phyloP scores from a whole-genome alignment of 2,888 invertebrate genomes.

The Augochlorella aurata region DNA sequence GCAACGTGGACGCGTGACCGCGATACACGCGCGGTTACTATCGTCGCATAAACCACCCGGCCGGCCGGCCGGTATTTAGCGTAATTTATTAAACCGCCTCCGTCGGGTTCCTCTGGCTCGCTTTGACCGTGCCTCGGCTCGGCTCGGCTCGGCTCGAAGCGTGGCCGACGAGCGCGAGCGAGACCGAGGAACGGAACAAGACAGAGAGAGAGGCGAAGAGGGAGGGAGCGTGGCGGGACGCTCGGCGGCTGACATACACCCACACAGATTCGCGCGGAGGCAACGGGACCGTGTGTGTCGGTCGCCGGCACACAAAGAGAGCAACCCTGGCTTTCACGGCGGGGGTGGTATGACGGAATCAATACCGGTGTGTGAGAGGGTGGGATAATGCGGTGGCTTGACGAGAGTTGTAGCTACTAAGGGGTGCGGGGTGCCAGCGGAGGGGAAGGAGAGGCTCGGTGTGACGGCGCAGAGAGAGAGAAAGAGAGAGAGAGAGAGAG shows the following conservation, averaged over 20 bases:
- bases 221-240: too few relatives aligned
- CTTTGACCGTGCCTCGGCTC: slow-evolving; percentile 49
- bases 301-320: slow-evolving; percentile 60
- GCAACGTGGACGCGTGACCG: slow-evolving; percentile 23
- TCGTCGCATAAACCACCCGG: slow-evolving; percentile 38
- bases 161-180: background rate
- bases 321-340: slow-evolving; percentile 65
- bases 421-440: slow-evolving; percentile 44
- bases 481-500: slow-evolving; percentile 21
- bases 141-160: background rate
- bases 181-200: background rate
- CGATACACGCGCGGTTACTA: slow-evolving; percentile 31
- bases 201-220: too few relatives aligned
- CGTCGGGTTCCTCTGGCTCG: slow-evolving; percentile 48
- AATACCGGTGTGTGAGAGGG: slow-evolving; percentile 78
- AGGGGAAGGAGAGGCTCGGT: background rate
- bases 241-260: background rate
- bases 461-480: background rate
- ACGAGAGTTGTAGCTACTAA: slow-evolving; percentile 74
- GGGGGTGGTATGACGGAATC: slow-evolving; percentile 75
- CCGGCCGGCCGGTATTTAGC: slow-evolving; percentile 68
- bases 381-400: slow-evolving; percentile 79
- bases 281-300: slow-evolving; percentile 34
- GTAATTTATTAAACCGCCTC: slow-evolving; percentile 76
- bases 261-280: background rate